These are phyloP conservation scores for Empis stercorea DNA, from an alignment of 2,888 invertebrate species.

Conservation along the genomic window DNA sequence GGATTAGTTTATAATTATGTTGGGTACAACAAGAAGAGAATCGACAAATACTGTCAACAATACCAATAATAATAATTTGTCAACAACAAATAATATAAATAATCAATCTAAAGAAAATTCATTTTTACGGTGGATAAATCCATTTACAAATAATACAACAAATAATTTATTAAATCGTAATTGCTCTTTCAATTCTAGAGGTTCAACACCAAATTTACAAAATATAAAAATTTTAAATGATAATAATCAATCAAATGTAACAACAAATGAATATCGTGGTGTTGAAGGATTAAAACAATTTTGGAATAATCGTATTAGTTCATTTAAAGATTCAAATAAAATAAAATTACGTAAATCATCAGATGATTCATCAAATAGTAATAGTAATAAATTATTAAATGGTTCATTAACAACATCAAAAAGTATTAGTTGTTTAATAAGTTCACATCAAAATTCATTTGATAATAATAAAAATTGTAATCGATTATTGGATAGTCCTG, in stretches of 20 bases:
- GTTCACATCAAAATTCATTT: too few relatives aligned
- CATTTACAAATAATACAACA: not conserved
- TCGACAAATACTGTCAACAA: not conserved
- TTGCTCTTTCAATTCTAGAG: not conserved
- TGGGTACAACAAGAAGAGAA: conserved; percentile 2
- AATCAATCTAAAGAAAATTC: conserved; percentile 2
- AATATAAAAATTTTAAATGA: not conserved
- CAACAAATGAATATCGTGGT: conserved; percentile 24
- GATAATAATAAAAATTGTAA: too few relatives aligned
- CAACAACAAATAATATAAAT: too few relatives aligned
- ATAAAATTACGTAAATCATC: conserved; percentile 22
- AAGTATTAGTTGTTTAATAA: conserved; percentile 6
- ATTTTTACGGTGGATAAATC: conserved; percentile 6
- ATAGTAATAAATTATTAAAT: not conserved
- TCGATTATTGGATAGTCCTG: too few relatives aligned
- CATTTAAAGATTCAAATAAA: conserved; percentile 25
- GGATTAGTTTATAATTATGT: not conserved
- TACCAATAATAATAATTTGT: too few relatives aligned
- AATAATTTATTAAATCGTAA: not conserved
- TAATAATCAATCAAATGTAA: not conserved
- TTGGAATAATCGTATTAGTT: conserved; percentile 33
- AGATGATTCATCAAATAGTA: conserved; percentile 12
- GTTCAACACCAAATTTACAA: conserved; percentile 1
- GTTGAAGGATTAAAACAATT: conserved; percentile 32
- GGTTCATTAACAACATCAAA: conserved; percentile 1